Evolutionary conservation across 2,113 vertebrate genomes (phyloP).

Genomic region (Ploceus nigricollis): DNA sequence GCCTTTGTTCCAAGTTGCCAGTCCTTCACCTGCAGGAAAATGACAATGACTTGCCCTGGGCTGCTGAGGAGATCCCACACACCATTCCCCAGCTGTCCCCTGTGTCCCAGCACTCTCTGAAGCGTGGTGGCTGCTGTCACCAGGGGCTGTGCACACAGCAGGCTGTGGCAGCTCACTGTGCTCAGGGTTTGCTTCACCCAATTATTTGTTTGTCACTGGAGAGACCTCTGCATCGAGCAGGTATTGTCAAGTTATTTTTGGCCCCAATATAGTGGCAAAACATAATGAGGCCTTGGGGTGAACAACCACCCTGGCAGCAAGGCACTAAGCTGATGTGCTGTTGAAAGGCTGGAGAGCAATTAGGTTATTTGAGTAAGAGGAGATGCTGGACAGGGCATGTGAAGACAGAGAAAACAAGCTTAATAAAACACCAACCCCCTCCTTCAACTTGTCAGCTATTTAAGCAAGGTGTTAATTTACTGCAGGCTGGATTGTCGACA

Average conservation of each 20-base stretch:
- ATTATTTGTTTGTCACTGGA: slow-evolving; percentile 81
- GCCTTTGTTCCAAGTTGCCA: not conserved
- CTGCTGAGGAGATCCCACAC: not conserved
- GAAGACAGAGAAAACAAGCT: slow-evolving; percentile 42
- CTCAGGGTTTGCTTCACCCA: slow-evolving; percentile 78
- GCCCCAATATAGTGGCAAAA: slow-evolving; percentile 32
- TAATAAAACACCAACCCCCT: slow-evolving; percentile 36
- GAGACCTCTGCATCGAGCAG: slow-evolving; percentile 67
- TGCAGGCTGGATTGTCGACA: not conserved
- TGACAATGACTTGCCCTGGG: slow-evolving; percentile 42
- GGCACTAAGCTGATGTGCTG: slow-evolving; percentile 51
- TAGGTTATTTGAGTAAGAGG: slow-evolving; percentile 54
- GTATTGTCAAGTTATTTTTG: slow-evolving; percentile 74
- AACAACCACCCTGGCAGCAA: slow-evolving; percentile 69
- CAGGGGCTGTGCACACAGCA: slow-evolving; percentile 46
- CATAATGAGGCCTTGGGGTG: slow-evolving; percentile 76
- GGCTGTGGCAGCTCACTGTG: slow-evolving; percentile 52
- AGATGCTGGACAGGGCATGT: slow-evolving; percentile 57
- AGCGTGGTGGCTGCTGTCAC: slow-evolving; percentile 60
- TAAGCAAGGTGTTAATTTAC: slow-evolving; percentile 44
- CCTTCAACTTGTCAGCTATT: slow-evolving; percentile 54
- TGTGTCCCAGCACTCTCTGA: slow-evolving; percentile 28
- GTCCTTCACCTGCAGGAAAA: slow-evolving; percentile 34
- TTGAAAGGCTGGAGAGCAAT: slow-evolving; percentile 59
- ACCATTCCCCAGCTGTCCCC: slow-evolving; percentile 53